phyloP scores from a whole-genome alignment of 2,888 invertebrate species.

The Brenthis ino region DNA sequence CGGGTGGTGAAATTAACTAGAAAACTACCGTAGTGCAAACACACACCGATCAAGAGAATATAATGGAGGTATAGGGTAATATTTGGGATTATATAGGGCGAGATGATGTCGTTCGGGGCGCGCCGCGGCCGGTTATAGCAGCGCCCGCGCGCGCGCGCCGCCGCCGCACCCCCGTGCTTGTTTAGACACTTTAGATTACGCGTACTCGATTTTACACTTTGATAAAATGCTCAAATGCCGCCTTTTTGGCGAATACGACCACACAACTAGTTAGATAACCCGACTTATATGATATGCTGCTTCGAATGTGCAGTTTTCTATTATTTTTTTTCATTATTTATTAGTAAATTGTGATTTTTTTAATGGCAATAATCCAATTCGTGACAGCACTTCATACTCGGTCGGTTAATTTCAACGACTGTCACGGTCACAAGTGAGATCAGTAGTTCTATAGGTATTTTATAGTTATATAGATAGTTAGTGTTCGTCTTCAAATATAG shows the following conservation, averaged over 20 bases:
- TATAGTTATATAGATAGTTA: constrained; percentile 22
- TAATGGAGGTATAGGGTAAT: constrained; percentile 74
- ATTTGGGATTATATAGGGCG: constrained; percentile 75
- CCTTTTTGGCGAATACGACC: constrained; percentile 40
- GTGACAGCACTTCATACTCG: constrained; percentile 12
- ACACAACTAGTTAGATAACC: constrained; percentile 41
- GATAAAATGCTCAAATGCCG: constrained; percentile 53
- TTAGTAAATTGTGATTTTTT: not conserved
- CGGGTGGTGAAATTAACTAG: constrained; percentile 36
- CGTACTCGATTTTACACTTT: constrained; percentile 39
- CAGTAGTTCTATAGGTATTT: constrained; percentile 48
- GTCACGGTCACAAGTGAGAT: constrained; percentile 67
- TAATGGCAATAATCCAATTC: not conserved
- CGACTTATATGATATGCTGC: constrained; percentile 15
- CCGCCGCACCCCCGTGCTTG: constrained; percentile 72
- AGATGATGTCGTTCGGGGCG: constrained; percentile 73
- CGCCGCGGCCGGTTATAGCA: constrained; percentile 78
- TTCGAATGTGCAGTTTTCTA: not conserved
- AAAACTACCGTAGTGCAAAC: constrained; percentile 26
- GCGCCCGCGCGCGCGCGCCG: constrained; percentile 50
- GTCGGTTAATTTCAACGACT: constrained; percentile 40
- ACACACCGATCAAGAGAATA: constrained; percentile 42
- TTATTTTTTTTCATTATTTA: not conserved
- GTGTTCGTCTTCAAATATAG: constrained; percentile 24
- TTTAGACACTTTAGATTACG: constrained; percentile 49